phyloP scores from a whole-genome alignment of 2,113 vertebrate genomes.

The Erpornis zantholeuca region DNA sequence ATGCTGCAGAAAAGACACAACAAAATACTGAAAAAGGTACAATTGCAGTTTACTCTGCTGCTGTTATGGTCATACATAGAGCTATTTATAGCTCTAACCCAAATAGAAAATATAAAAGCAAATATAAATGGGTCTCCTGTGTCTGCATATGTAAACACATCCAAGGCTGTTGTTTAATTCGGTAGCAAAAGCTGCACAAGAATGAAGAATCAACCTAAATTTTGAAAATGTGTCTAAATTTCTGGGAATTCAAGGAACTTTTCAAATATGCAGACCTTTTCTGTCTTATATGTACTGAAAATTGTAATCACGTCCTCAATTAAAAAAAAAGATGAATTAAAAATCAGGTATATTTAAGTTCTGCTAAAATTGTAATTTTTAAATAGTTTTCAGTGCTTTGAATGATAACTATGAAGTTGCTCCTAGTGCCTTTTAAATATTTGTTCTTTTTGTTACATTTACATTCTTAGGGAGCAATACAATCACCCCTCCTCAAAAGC shows the following conservation, averaged over 20 bases:
- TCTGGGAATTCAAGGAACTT: background rate
- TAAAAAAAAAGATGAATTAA: background rate
- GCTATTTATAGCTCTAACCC: slow-evolving; percentile 27
- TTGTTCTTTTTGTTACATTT: background rate
- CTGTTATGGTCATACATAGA: background rate
- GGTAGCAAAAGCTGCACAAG: background rate
- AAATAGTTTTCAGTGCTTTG: background rate
- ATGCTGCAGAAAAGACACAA: background rate
- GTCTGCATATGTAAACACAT: background rate
- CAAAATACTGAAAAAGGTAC: background rate
- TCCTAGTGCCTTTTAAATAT: background rate
- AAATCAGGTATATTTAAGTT: background rate
- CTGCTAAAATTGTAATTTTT: background rate
- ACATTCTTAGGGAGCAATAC: background rate
- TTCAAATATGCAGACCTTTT: background rate
- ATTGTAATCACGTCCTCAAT: background rate
- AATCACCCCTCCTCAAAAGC: background rate
- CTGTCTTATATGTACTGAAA: background rate
- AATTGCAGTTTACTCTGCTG: background rate
- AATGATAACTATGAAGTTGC: background rate
- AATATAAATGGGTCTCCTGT: background rate
- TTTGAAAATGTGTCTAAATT: background rate
- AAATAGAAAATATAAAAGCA: background rate
- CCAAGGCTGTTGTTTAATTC: background rate
- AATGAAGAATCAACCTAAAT: background rate